Evolutionary conservation across 2,888 invertebrate genomes (phyloP), one percentile per base, ranked within the genome.

Genomic region (Lasius platythorax): DNA sequence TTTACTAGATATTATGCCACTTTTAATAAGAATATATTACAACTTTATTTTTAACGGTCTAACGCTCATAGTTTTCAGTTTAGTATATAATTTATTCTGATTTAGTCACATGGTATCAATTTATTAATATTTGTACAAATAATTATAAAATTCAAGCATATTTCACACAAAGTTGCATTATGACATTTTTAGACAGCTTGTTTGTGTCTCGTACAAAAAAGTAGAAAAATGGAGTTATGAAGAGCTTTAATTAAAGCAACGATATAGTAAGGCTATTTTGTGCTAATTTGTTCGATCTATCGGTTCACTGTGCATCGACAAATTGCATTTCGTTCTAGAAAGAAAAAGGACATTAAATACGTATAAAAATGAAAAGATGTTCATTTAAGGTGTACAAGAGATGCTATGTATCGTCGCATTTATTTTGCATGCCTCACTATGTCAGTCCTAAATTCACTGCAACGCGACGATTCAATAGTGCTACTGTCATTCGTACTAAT

Each of bases 311-410:
- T 33, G 23, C 3, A 15, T 43, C 78, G 30, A 72, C 72, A 43
- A 46, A 40, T 12, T 5, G 46, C 18, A 8, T 83, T 78, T 12
- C 46, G 58, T 63, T 18, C 18, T 46, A 83, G 58, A 82, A 84
- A 83, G 84, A 79, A 76, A 78, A 63, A 72, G 84, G 72, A 23
- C 6, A 83, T 83, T 67, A 68, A 83, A 74, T 68, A 88, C 30
- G 53, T 85, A 82, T 78, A 81, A 84, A 88, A 87, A 86, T 87
- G 84, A 23, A 23, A 23, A 23, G 85, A 87, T 86, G 73, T 46
- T 79, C 75, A 58, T 87, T 86, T 56, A 64, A 82, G 81, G 61
- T 72, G 53, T 61, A 68, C 75, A 72, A 90, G 61, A 81, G 30
- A 87, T 81, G 74, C 50, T 88, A 73, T n/a, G 23, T 40, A 3